These are phyloP conservation scores for Cyclophora albipunctata DNA, from an alignment of 2,888 invertebrate species.

Conservation along the genomic window DNA sequence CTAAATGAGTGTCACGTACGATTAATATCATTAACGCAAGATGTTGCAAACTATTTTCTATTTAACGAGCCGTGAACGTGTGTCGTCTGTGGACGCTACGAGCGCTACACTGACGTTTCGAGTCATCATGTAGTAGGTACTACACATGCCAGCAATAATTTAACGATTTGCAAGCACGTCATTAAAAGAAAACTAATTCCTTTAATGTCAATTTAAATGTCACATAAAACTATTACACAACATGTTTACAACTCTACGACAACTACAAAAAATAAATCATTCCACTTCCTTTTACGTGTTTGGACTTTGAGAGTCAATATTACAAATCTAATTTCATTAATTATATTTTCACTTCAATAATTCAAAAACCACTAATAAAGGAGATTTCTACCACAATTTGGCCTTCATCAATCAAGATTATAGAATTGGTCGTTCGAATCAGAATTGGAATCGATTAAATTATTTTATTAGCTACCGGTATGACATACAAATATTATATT, in stretches of 20 bases:
- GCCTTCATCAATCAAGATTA: slow-evolving; percentile 3
- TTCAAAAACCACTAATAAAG: slow-evolving; percentile 3
- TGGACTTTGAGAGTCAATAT: background rate
- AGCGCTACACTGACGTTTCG: too few species aligned
- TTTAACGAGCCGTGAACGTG: slow-evolving; percentile 37
- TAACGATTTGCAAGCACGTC: too few species aligned
- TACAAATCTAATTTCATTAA: slow-evolving; percentile 9
- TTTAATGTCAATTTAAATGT: too few species aligned
- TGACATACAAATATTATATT: too few species aligned
- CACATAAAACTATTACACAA: too few species aligned
- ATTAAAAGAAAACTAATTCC: too few species aligned
- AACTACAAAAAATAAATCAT: too few species aligned
- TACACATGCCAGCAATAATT: too few species aligned
- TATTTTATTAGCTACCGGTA: too few species aligned
- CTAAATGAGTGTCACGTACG: slow-evolving; percentile 11
- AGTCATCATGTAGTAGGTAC: too few species aligned
- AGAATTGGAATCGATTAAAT: background rate
- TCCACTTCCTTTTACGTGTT: too few species aligned
- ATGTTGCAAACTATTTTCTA: slow-evolving; percentile 36
- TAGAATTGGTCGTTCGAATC: slow-evolving; percentile 12
- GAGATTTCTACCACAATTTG: background rate
- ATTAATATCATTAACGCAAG: slow-evolving; percentile 13
- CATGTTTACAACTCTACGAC: too few species aligned
- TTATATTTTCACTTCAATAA: slow-evolving; percentile 12
- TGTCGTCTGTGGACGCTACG: slow-evolving; percentile 14